phyloP scores from a whole-genome alignment of 2,888 invertebrate genomes.

The Temnothorax ravouxi region DNA sequence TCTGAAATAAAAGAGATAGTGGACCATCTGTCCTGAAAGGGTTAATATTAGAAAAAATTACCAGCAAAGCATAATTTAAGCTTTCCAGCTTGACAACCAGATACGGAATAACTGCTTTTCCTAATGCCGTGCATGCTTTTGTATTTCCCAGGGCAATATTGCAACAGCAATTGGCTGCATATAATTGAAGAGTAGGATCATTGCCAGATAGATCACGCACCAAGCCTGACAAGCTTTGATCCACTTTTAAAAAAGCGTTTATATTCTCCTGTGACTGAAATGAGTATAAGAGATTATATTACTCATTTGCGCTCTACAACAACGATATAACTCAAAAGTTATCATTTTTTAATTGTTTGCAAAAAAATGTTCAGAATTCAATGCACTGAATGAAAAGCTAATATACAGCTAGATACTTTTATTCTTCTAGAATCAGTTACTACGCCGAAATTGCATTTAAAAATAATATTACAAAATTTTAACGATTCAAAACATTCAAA shows the following conservation, averaged over 20 bases:
- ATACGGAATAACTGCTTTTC: constrained; percentile 87
- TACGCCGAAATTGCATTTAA: neutral
- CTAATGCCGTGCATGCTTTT: constrained; percentile 85
- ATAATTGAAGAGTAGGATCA: constrained; percentile 87
- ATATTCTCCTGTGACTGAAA: constrained; percentile 85
- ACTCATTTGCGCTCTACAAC: too few relatives aligned
- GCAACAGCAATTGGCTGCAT: constrained; percentile 88
- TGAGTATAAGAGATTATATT: constrained; percentile 84
- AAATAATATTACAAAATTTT: neutral
- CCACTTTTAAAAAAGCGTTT: constrained; percentile 83
- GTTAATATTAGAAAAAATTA: constrained; percentile 59
- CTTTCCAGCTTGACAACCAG: constrained; percentile 85
- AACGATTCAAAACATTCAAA: neutral
- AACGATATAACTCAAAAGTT: too few relatives aligned
- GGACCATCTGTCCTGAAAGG: too few relatives aligned
- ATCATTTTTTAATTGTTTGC: too few relatives aligned
- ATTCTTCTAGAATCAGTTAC: neutral
- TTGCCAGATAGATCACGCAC: constrained; percentile 87
- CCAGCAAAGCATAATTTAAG: constrained; percentile 81
- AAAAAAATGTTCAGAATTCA: neutral
- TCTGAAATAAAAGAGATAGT: too few relatives aligned
- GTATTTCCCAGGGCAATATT: constrained; percentile 88
- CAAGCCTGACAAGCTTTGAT: constrained; percentile 87
- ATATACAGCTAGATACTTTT: neutral
- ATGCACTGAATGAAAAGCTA: neutral